Conservation (phyloP, 2,888 invertebrate genomes). For the Nemapogon koenigi region DNA sequence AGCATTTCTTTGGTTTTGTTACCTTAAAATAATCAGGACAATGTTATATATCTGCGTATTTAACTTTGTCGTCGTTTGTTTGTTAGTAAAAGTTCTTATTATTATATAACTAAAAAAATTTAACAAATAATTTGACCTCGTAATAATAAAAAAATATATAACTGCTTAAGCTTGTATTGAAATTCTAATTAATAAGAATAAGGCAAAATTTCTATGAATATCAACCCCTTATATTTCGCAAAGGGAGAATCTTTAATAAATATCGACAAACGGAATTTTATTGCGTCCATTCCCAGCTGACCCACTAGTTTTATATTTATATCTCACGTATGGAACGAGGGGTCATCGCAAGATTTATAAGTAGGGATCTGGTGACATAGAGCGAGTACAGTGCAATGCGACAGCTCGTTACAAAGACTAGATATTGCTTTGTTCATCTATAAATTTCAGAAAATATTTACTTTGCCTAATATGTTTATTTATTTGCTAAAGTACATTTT, state of each 20-base stretch:
- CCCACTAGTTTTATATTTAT: constrained; percentile 29
- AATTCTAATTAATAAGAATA: too few relatives aligned
- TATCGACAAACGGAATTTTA: constrained; percentile 36
- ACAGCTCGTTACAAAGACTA: background rate
- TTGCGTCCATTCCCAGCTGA: constrained; percentile 41
- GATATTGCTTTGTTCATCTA: constrained; percentile 1
- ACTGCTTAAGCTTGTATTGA: too few relatives aligned
- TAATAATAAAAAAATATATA: too few relatives aligned
- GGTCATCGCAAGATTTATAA: constrained; percentile 47
- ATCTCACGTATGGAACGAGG: constrained; percentile 31
- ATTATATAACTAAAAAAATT: too few relatives aligned
- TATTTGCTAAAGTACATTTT: constrained; percentile 1
- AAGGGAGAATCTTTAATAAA: constrained; percentile 26
- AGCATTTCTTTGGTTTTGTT: too few relatives aligned
- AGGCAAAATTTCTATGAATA: too few relatives aligned
- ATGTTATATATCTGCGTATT: too few relatives aligned
- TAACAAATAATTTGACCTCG: too few relatives aligned
- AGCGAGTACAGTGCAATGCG: background rate
- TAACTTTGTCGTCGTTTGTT: too few relatives aligned
- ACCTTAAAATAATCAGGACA: too few relatives aligned
- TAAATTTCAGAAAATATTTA: constrained; percentile 1
- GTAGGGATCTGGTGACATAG: constrained; percentile 12
- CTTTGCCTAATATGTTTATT: constrained; percentile 3
- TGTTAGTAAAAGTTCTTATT: too few relatives aligned
- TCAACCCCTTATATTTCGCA: constrained; percentile 9